These are phyloP conservation scores for Helicoverpa armigera DNA, from an alignment of 1,140 invertebrate genomes.

Conservation along the genomic window DNA sequence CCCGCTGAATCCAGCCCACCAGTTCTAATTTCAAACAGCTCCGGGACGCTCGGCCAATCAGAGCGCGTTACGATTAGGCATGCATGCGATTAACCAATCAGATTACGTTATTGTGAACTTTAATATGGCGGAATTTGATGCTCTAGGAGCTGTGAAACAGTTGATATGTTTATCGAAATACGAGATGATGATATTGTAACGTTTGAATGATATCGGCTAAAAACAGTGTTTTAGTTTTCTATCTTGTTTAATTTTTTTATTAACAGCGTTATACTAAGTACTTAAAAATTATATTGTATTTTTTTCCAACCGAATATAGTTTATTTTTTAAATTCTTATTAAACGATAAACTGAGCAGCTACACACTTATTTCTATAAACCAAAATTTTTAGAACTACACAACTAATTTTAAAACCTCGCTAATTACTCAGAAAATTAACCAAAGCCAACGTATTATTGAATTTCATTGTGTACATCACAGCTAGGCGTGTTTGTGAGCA, in stretches of 20 bases:
- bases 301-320: too few species aligned
- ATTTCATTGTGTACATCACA: constrained; percentile 38
- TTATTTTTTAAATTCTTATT: background rate
- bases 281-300: too few species aligned
- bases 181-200: background rate
- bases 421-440: constrained; percentile 23
- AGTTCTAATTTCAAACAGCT: constrained; percentile 73
- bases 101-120: constrained; percentile 6
- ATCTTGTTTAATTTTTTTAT: background rate
- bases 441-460: background rate
- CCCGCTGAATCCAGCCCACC: constrained; percentile 50
- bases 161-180: background rate
- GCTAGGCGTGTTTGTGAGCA: constrained; percentile 40
- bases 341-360: background rate
- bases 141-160: background rate
- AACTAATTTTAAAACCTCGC: background rate
- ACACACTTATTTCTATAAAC: background rate
- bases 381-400: background rate
- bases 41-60: constrained; percentile 56
- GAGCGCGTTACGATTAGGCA: constrained; percentile 48
- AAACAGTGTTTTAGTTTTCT: background rate
- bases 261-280: too few species aligned
- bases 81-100: constrained; percentile 58
- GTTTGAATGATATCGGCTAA: background rate
- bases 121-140: constrained; percentile 55